A percentile compares a stretch with the other conserved stretches of the same genome.
Evolutionary conservation across 2,888 invertebrate genomes (phyloP).

Genomic region (Crossocerus cetratus): DNA sequence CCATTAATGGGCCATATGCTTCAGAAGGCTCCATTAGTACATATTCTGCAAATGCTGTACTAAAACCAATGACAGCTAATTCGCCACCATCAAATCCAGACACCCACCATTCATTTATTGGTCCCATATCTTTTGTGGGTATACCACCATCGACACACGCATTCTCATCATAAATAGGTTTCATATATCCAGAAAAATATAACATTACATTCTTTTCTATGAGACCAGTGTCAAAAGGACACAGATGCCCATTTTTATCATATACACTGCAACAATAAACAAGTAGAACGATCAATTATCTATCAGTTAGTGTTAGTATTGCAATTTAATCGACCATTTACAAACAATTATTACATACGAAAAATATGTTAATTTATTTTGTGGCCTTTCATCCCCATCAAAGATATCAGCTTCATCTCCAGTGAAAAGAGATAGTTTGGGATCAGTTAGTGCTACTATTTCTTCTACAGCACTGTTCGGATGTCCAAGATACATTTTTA

Average conservation of each 20-base stretch:
- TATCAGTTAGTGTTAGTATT: too few species aligned
- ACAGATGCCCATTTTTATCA: slow-evolving; percentile 88
- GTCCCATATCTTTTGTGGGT: slow-evolving; percentile 87
- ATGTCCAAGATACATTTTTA: slow-evolving; percentile 84
- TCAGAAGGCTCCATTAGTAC: slow-evolving; percentile 86
- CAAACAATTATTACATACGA: slow-evolving; percentile 36
- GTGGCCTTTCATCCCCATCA: slow-evolving; percentile 80
- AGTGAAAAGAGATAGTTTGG: slow-evolving; percentile 85
- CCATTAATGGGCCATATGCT: slow-evolving; percentile 85
- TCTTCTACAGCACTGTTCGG: slow-evolving; percentile 87
- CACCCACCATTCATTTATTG: slow-evolving; percentile 91
- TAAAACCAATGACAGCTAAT: slow-evolving; percentile 85
- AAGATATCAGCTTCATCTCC: slow-evolving; percentile 80
- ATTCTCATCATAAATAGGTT: slow-evolving; percentile 87
- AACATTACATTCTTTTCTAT: slow-evolving; percentile 86
- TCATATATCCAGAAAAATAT: slow-evolving; percentile 89
- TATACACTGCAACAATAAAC: slow-evolving; percentile 80
- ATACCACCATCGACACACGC: slow-evolving; percentile 85
- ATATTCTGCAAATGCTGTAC: slow-evolving; percentile 89
- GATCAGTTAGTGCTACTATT: slow-evolving; percentile 86
- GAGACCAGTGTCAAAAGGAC: slow-evolving; percentile 87
- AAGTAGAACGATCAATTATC: neutral
- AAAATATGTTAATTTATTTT: slow-evolving; percentile 80
- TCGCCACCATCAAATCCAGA: slow-evolving; percentile 90
- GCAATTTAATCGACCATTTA: too few species aligned